Evolutionary conservation across 2,888 invertebrate species (phyloP).

Genomic region (Prosopocoilus inquinatus): DNA sequence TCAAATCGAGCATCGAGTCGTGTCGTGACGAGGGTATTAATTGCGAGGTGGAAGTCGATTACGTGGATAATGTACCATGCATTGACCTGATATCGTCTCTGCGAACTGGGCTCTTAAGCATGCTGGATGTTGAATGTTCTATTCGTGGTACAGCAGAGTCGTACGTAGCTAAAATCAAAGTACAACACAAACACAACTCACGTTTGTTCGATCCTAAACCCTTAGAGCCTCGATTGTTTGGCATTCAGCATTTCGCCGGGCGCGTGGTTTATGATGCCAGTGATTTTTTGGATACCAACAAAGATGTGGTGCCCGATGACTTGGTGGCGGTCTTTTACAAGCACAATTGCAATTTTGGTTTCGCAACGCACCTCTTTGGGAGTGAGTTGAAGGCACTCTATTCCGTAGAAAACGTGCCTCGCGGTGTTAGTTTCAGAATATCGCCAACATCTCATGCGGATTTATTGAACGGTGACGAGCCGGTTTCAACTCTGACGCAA

Average conservation of each 20-base stretch:
- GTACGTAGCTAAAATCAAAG: constrained; percentile 76
- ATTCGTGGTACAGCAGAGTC: constrained; percentile 77
- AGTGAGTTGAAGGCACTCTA: constrained; percentile 84
- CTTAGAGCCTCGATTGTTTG: constrained; percentile 78
- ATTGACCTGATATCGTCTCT: constrained; percentile 93
- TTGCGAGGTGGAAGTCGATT: constrained; percentile 87
- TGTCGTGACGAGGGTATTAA: constrained; percentile 91
- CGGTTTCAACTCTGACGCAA: constrained; percentile 86
- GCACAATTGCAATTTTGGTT: constrained; percentile 93
- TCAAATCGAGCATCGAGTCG: constrained; percentile 90
- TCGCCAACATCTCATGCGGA: constrained; percentile 87
- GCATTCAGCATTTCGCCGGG: constrained; percentile 88
- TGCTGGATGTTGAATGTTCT: constrained; percentile 90
- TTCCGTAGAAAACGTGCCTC: constrained; percentile 70
- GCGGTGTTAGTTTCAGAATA: constrained; percentile 81
- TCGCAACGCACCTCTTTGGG: constrained; percentile 93
- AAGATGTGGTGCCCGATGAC: constrained; percentile 89
- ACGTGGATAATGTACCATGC: constrained; percentile 93
- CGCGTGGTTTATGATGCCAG: constrained; percentile 85
- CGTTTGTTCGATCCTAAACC: constrained; percentile 78
- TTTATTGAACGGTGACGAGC: constrained; percentile 78
- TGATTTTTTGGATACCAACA: constrained; percentile 87
- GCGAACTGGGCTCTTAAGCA: constrained; percentile 86
- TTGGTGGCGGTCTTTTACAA: constrained; percentile 90
- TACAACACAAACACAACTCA: constrained; percentile 79